A percentile compares a stretch with the other conserved stretches of the same genome.
These are phyloP conservation scores for Carcina quercana DNA, from an alignment of 2,888 invertebrate genomes.

Conservation along the genomic window DNA sequence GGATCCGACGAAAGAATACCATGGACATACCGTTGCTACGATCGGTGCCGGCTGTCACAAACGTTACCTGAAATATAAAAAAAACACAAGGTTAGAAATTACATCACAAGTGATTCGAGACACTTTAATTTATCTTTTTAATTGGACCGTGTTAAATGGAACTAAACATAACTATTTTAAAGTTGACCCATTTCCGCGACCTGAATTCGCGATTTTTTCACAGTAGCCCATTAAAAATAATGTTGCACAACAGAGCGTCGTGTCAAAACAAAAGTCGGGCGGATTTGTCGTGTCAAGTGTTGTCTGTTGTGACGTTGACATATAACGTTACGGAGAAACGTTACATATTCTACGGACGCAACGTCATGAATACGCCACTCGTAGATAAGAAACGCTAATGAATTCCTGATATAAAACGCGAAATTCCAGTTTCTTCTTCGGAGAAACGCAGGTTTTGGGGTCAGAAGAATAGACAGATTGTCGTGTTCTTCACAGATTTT, in stretches of 20 bases:
- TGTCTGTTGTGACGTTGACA: slow-evolving; percentile 45
- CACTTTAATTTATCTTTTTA: slow-evolving; percentile 28
- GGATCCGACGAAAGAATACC: slow-evolving; percentile 22
- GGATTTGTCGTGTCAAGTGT: slow-evolving; percentile 50
- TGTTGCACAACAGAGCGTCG: slow-evolving; percentile 51
- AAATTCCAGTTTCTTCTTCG: no score
- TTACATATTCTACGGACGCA: no score
- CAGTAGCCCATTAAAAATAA: slow-evolving; percentile 48
- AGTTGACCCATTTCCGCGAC: slow-evolving; percentile 62
- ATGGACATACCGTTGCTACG: slow-evolving; percentile 29
- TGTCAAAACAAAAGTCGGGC: slow-evolving; percentile 50
- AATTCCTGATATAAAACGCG: no score
- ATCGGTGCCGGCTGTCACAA: slow-evolving; percentile 1
- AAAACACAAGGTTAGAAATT: slow-evolving; percentile 36
- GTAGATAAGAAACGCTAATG: no score
- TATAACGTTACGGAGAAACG: no score
- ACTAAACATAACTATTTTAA: slow-evolving; percentile 54
- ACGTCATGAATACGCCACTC: no score
- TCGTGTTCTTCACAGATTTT: no score
- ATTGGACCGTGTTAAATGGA: slow-evolving; percentile 63
- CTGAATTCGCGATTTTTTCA: slow-evolving; percentile 57
- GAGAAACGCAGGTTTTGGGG: no score
- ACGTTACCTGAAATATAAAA: slow-evolving; percentile 57
- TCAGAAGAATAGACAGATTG: no score
- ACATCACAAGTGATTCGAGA: slow-evolving; percentile 3